These are phyloP conservation scores for Opisthocomus hoazin DNA, from an alignment of 2,113 vertebrate species.

Conservation along the genomic window DNA sequence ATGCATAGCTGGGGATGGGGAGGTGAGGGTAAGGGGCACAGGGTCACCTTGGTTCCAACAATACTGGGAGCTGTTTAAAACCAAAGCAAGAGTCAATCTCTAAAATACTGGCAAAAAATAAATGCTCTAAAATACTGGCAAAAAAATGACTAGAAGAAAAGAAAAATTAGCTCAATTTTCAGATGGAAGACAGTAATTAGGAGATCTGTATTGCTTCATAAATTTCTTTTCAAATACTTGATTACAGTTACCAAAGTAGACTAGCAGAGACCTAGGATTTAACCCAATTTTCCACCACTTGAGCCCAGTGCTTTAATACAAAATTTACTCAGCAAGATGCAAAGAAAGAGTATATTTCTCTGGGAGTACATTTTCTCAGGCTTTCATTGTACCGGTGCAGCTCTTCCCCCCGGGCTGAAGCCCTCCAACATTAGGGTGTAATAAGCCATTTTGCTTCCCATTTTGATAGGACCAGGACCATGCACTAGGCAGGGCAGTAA, in stretches of 20 bases:
- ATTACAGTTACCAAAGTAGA: background rate
- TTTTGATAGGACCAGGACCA: background rate
- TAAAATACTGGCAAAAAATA: background rate
- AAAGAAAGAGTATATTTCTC: background rate
- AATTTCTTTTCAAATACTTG: background rate
- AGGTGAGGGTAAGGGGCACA: background rate
- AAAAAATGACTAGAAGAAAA: background rate
- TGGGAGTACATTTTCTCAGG: background rate
- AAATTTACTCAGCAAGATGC: background rate
- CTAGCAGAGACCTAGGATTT: background rate
- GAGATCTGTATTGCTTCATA: background rate
- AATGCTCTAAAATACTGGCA: background rate
- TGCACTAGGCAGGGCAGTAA: background rate
- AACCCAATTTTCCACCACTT: background rate
- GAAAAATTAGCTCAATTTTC: background rate
- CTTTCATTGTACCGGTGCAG: background rate
- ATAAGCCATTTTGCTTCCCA: background rate
- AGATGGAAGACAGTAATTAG: background rate
- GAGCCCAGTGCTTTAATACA: background rate
- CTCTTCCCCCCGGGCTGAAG: background rate
- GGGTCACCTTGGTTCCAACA: background rate
- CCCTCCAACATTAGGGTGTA: background rate
- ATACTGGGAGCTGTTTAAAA: background rate
- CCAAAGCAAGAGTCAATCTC: background rate
- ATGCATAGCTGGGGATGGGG: background rate